phyloP scores from a whole-genome alignment of 2,888 invertebrate genomes.

The Eristalis arbustorum region DNA sequence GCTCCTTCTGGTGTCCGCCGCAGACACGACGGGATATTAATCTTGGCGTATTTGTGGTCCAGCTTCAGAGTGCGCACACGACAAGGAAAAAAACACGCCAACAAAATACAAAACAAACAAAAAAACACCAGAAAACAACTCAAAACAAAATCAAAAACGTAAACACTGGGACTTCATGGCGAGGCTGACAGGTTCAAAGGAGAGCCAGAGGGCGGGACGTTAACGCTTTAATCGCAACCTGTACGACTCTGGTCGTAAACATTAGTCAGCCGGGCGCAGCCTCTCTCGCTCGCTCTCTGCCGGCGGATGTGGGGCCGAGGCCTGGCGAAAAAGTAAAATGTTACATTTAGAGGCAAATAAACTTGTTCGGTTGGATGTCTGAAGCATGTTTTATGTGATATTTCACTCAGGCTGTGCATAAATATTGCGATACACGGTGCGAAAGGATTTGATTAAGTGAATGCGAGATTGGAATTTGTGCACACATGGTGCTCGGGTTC shows the following conservation, averaged over 20 bases:
- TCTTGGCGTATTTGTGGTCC: constrained; percentile 55
- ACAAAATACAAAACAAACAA: not conserved
- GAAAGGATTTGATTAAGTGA: constrained; percentile 28
- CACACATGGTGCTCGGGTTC: not conserved
- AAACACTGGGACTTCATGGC: constrained; percentile 59
- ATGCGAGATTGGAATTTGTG: not conserved
- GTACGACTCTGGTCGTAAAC: constrained; percentile 66
- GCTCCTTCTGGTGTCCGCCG: constrained; percentile 31
- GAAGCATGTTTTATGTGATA: constrained; percentile 67
- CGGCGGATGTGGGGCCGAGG: not conserved
- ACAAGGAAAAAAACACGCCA: not conserved
- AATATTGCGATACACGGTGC: constrained; percentile 48
- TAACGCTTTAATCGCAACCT: constrained; percentile 71
- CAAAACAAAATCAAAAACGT: constrained; percentile 67
- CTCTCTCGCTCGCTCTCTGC: not conserved
- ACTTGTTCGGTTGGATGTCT: constrained; percentile 67
- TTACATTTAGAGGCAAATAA: constrained; percentile 68
- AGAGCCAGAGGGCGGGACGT: constrained; percentile 56
- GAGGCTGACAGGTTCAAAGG: constrained; percentile 64
- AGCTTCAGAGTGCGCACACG: constrained; percentile 26
- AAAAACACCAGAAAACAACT: constrained; percentile 26
- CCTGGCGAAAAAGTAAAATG: constrained; percentile 63
- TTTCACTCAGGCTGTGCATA: constrained; percentile 64
- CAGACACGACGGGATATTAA: constrained; percentile 67
- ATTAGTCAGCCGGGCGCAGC: constrained; percentile 63